Evolutionary conservation across 2,113 vertebrate genomes (phyloP), one percentile per base, ranked within the genome.

Genomic region (Mesitornis unicolor): DNA sequence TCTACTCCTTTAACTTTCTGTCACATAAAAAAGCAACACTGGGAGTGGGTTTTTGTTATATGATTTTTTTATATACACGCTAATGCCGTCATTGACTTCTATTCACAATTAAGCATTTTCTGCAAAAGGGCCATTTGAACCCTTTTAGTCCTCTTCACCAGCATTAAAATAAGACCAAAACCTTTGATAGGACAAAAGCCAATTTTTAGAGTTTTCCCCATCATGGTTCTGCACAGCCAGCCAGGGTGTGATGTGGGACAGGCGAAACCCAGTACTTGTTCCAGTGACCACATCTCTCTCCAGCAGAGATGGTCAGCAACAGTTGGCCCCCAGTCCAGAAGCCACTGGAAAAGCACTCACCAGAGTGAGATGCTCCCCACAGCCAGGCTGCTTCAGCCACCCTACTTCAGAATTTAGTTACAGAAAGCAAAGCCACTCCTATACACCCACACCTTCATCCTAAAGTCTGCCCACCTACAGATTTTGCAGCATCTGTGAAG

Each of bases 161-260:
- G 16, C 26, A 29, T 26, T 29, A n/a, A 16, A 35, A n/a, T n/a
- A 84, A 9, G n/a, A 57, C 17, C 40, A 50, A 76, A 15, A 16
- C 21, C 6, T 82, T 78, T 67, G 8, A 9, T 26, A 82, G 45
- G 19, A 57, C 38, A 63, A 78, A 63, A 26, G 1, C 26, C 3
- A 3, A 4, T 36, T 83, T 87, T 67, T 48, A 90, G 81, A 47
- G 0, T 1, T 64, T 89, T 26, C 43, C 38, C 70, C 31, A 8
- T 31, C 0, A 0, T 6, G 13, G 42, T 21, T 86, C 63, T 51
- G 33, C 68, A 51, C 40, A 68, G 42, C 0, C 0, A 65, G 28
- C n/a, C n/a, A n/a, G 7, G 22, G 3, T 15, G 12, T 42, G 38
- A 76, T 0, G 0, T 13, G 24, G 17, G 31, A 48, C 2, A 12